Conservation (phyloP, 2,888 invertebrate species). For the Xylota segnis region DNA sequence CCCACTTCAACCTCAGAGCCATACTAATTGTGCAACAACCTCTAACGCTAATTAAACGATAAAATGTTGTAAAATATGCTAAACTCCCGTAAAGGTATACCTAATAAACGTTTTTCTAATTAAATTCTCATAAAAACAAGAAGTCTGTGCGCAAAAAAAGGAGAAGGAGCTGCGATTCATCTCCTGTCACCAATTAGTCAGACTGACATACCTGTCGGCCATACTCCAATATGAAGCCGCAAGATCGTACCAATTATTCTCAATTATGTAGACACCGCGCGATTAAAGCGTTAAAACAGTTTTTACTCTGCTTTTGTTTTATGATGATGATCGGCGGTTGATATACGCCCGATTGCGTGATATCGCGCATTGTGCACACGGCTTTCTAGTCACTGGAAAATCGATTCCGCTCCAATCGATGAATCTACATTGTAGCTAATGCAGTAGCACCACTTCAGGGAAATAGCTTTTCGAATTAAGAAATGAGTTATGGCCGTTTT, state of each 20-base stretch:
- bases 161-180: conserved; percentile 45
- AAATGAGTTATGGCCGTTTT: conserved; percentile 55
- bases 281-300: conserved; percentile 11
- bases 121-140: conserved; percentile 22
- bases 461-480: conserved; percentile 29
- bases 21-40: conserved; percentile 36
- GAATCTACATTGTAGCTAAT: conserved; percentile 2
- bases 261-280: conserved; percentile 33
- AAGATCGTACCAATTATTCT: conserved; percentile 54
- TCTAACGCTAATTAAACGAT: conserved; percentile 45
- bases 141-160: neutral
- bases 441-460: conserved; percentile 14
- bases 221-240: conserved; percentile 33
- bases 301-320: conserved; percentile 7
- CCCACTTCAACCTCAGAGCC: conserved; percentile 8
- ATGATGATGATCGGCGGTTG: conserved; percentile 38
- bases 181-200: conserved; percentile 55
- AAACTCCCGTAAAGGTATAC: neutral
- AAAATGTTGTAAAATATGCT: conserved; percentile 37
- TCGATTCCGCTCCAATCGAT: conserved; percentile 50
- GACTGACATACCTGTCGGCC: conserved; percentile 45
- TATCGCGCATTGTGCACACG: conserved; percentile 13
- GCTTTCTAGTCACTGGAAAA: conserved; percentile 22
- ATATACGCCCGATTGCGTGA: conserved; percentile 63
- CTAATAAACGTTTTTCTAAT: conserved; percentile 35